phyloP scores from a whole-genome alignment of 2,888 invertebrate genomes.

The Perizoma flavofasciatum region DNA sequence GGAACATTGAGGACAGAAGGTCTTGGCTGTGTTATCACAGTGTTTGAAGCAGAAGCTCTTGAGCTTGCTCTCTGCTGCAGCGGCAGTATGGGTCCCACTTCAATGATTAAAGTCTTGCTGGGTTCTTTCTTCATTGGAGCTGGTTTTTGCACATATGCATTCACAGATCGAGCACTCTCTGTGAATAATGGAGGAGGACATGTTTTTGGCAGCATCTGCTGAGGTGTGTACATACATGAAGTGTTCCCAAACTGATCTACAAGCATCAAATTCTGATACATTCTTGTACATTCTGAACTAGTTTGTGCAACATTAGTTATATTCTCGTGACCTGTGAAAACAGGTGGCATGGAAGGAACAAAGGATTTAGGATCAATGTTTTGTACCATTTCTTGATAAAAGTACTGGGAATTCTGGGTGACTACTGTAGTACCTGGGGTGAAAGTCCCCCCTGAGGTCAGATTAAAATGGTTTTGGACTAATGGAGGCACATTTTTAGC shows the following conservation, averaged over 20 bases:
- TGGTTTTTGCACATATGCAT: slow-evolving; percentile 51
- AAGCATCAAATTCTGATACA: slow-evolving; percentile 80
- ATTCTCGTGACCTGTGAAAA: slow-evolving; percentile 64
- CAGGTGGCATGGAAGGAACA: slow-evolving; percentile 67
- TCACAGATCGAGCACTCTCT: slow-evolving; percentile 48
- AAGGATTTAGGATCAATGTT: slow-evolving; percentile 74
- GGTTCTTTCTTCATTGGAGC: slow-evolving; percentile 53
- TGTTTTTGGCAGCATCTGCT: slow-evolving; percentile 61
- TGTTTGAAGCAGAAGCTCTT: slow-evolving; percentile 24
- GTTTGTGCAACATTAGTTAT: slow-evolving; percentile 67
- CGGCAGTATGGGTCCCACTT: slow-evolving; percentile 68
- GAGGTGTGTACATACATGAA: slow-evolving; percentile 74
- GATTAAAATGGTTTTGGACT: slow-evolving; percentile 61
- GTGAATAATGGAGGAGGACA: slow-evolving; percentile 57
- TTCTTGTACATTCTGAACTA: slow-evolving; percentile 48
- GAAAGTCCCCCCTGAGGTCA: slow-evolving; percentile 55
- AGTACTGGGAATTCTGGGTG: slow-evolving; percentile 76
- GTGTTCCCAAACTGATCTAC: slow-evolving; percentile 75
- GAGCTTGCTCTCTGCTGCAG: slow-evolving; percentile 37
- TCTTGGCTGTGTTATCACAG: slow-evolving; percentile 19
- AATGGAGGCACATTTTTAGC: slow-evolving; percentile 55
- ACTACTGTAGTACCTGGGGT: slow-evolving; percentile 74
- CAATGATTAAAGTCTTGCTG: slow-evolving; percentile 70
- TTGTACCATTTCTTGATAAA: slow-evolving; percentile 78
- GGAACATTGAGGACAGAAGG: slow-evolving; percentile 19